phyloP scores from a whole-genome alignment of 2,797 vertebrate species.

The Octomys mimax region DNA sequence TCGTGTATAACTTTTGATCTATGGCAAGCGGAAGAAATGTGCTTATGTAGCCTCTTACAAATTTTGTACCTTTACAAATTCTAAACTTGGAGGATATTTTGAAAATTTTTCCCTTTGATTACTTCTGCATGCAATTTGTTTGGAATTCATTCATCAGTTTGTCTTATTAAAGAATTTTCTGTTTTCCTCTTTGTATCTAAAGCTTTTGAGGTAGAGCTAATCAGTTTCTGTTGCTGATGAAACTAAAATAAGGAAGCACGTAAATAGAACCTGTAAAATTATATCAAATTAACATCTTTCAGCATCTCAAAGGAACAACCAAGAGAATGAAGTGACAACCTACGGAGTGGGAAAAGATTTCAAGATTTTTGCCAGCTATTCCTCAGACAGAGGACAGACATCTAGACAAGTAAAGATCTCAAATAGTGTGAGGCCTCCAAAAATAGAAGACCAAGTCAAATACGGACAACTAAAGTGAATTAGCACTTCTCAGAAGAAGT shows the following conservation, averaged over 20 bases:
- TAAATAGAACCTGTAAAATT: not conserved
- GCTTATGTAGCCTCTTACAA: not conserved
- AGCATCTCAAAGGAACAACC: not conserved
- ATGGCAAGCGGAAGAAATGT: slow-evolving; percentile 41
- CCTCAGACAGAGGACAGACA: not conserved
- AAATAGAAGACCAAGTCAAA: not conserved
- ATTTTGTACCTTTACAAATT: not conserved
- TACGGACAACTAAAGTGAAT: not conserved
- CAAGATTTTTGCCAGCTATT: not conserved
- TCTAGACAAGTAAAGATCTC: not conserved
- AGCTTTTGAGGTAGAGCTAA: not conserved
- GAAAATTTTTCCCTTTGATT: slow-evolving; percentile 31
- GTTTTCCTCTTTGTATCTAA: not conserved
- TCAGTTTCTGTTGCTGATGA: not conserved
- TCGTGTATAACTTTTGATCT: slow-evolving; percentile 21
- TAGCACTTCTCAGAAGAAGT: not conserved
- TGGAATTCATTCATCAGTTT: slow-evolving; percentile 2
- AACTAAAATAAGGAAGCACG: not conserved
- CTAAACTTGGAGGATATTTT: slow-evolving; percentile 33
- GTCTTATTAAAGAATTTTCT: slow-evolving; percentile 7
- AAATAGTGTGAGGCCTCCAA: not conserved
- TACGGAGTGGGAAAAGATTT: not conserved
- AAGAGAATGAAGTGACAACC: not conserved
- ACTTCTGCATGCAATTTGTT: slow-evolving; percentile 1
- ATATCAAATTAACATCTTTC: not conserved